phyloP scores from a whole-genome alignment of 2,113 vertebrate genomes.

The Azemiops feae region DNA sequence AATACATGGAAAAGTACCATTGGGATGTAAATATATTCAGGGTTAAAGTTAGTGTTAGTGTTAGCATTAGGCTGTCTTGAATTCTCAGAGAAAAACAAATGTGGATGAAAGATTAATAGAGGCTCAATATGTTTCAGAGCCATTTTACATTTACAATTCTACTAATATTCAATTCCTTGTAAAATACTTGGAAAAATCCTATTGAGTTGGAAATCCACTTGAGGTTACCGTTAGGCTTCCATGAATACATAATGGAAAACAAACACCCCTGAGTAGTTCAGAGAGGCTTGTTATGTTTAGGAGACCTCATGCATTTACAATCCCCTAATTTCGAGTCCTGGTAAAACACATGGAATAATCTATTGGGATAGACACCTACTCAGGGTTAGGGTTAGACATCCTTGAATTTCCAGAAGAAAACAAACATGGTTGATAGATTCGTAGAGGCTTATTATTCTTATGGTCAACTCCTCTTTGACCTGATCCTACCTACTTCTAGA shows the following conservation, averaged over 20 bases:
- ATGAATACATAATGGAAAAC: background rate
- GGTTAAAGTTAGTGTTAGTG: background rate
- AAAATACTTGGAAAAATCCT: background rate
- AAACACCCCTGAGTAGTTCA: background rate
- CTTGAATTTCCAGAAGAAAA: background rate
- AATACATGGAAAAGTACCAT: background rate
- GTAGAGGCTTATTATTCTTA: background rate
- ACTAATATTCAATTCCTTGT: background rate
- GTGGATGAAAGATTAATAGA: background rate
- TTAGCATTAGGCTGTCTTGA: background rate
- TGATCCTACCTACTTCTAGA: background rate
- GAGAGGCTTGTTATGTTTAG: background rate
- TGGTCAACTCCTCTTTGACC: background rate
- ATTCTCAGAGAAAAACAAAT: background rate
- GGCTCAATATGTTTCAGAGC: background rate
- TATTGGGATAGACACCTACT: background rate
- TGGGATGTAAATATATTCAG: background rate
- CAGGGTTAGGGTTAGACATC: background rate
- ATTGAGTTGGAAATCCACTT: background rate
- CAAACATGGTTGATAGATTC: background rate
- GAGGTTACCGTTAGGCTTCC: background rate
- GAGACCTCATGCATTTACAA: background rate
- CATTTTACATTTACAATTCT: background rate
- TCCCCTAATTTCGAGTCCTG: background rate
- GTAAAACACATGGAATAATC: background rate